Evolutionary conservation across 1,140 invertebrate species (phyloP), one percentile per base, ranked within the genome.

Genomic region (Sycobia sp.): DNA sequence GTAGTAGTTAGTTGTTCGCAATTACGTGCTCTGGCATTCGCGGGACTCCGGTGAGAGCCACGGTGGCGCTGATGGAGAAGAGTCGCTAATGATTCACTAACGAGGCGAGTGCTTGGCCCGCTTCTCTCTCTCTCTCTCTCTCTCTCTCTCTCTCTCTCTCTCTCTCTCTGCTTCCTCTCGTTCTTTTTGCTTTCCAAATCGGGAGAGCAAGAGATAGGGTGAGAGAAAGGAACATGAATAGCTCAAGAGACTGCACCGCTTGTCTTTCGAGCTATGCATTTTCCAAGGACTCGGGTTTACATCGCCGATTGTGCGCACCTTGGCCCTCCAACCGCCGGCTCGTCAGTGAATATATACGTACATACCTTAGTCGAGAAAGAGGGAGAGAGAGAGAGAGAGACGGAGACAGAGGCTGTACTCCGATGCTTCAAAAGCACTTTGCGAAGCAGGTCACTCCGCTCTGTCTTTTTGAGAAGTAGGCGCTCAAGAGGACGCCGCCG

Each of bases 1-100:
- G 23, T 25, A 58, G 34, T 25, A 59, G 57, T 59, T n/a, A n/a
- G n/a, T 59, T 39, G 57, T 23, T 22, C 22, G 49, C 58, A 51
- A 64, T 57, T 55, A 64, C 41, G 38, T 54, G 49, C 23, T 38
- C 38, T 50, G 61, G 23, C 22, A 27, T 49, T 3, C 36, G 20
- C 32, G 61, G 47, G 32, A 27, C 47, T 49, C 32, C 47, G n/a
- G 16, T 64, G 46, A 62, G 64, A n/a, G n/a, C n/a, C n/a, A n/a
- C n/a, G n/a, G n/a, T n/a, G n/a, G n/a, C n/a, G n/a, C n/a, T n/a
- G n/a, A n/a, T n/a, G n/a, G n/a, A n/a, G 62, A 67, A 73, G 69
- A 68, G 68, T 71, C 69, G 70, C 73, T 75, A 73, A 76, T 76
- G 74, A 74, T 74, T 73, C 71, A 68, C 71, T 76, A 76, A 76